Base-by-base conservation (phyloP, 35 echinoderm and acorn worm species). In the Ophiothrix spiculata region DNA sequence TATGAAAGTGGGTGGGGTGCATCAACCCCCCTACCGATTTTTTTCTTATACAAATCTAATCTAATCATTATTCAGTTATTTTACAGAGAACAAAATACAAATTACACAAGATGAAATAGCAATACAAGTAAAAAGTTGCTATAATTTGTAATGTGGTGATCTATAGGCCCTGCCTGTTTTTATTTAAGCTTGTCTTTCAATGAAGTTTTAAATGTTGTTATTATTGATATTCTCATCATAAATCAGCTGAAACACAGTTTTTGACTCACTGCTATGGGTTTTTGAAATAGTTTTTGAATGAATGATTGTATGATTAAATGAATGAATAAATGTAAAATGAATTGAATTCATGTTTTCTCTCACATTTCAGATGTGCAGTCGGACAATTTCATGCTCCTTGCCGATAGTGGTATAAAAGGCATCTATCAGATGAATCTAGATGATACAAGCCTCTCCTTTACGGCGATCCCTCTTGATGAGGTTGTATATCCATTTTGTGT, bases 371-470 rank as follows among this genome's bases (percentile, higher is more conserved):
- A 89, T 32, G 81, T 83, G 32, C 12, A 75, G 36, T 49, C 81
- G 19, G 87, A 89, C 40, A 75, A 83, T 63, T 89, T 89, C 64
- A 31, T 89, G 3, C 60, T 89, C 8, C 32, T 81, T 0, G 39
- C 87, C 0, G 87, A 89, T 63, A 83, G 79, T 29, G 56, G 83
- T 80, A 36, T 89, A 4, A 79, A 56, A 21, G 74, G 56, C 56
- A 89, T 89, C 64, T 89, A 83, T 28, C 87, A 89, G 64, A 41
- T 89, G 34, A 75, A 80, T 37, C 25, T 89, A 39, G 39, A 60
- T 14, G 28, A 33, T 31, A 35, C 79, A 13, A 39, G 36, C 32
- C 32, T 54, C 8, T 34, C 35, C 13, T 89, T 75, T 39, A 35
- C 87, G 21, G 87, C 87, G 15, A 35, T 89, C 21, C 87, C 79